Conservation (phyloP, 1,140 invertebrate genomes). For the Neoseiulus cucumeris region DNA sequence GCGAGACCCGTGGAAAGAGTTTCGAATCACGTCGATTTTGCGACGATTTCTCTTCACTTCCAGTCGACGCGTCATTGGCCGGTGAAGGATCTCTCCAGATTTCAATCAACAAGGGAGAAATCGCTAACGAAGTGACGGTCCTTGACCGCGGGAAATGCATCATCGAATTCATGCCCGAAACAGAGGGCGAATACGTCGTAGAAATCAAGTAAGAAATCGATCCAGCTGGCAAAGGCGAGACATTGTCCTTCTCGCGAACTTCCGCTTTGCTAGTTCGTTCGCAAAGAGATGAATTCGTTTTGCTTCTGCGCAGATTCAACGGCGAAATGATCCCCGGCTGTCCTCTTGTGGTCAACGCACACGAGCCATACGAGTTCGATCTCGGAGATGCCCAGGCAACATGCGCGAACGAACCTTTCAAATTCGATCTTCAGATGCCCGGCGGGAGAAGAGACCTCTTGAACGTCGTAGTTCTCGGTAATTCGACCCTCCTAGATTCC, state of each 20-base stretch:
- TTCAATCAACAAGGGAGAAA: conserved; percentile 90
- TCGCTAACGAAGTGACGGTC: conserved; percentile 92
- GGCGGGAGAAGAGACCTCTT: conserved; percentile 39
- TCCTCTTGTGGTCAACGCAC: conserved; percentile 60
- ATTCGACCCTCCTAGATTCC: neutral
- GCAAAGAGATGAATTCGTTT: neutral
- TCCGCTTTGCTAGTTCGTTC: neutral
- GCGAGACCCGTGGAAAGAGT: too few species aligned
- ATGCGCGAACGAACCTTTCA: conserved; percentile 60
- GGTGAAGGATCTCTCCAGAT: conserved; percentile 94
- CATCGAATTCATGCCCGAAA: conserved; percentile 84
- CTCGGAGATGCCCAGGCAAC: conserved; percentile 60
- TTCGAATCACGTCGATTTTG: too few species aligned
- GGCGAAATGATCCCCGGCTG: conserved; percentile 32
- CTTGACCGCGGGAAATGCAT: conserved; percentile 80
- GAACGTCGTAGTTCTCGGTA: neutral
- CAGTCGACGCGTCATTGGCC: conserved; percentile 83
- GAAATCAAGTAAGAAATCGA: conserved; percentile 47
- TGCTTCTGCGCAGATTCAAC: neutral
- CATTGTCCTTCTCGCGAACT: too few species aligned
- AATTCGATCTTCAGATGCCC: conserved; percentile 73
- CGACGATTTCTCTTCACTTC: conserved; percentile 24
- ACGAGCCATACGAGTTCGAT: conserved; percentile 55
- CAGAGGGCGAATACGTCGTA: conserved; percentile 71
- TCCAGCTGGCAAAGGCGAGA: too few species aligned